phyloP scores from a whole-genome alignment of 2,113 vertebrate species.

The Takifugu flavidus region DNA sequence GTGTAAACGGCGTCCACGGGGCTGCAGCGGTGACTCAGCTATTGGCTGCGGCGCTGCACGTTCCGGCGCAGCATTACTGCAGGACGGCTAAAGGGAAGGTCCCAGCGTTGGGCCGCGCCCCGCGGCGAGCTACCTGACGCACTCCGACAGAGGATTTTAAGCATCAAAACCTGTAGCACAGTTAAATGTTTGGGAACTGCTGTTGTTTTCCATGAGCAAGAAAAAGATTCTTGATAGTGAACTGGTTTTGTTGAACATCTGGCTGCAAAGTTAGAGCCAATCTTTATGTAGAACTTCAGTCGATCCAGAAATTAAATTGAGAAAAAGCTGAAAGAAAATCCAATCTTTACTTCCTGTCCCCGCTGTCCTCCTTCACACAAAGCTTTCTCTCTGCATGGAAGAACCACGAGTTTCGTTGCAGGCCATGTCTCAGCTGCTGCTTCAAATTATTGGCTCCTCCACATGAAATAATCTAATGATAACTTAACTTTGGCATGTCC shows the following conservation, averaged over 20 bases:
- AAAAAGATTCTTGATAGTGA: too few species aligned
- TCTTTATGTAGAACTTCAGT: too few species aligned
- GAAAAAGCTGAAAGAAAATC: not conserved
- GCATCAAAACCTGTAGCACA: not conserved
- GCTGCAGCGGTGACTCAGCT: slow-evolving; percentile 54
- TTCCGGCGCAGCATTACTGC: slow-evolving; percentile 5
- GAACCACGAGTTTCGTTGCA: too few species aligned
- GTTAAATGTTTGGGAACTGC: slow-evolving; percentile 11
- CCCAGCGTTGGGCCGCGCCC: not conserved
- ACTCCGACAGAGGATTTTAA: slow-evolving; percentile 3
- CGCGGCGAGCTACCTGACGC: not conserved
- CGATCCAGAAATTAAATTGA: not conserved
- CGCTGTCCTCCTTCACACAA: too few species aligned
- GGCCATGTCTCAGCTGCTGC: too few species aligned
- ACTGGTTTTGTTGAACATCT: too few species aligned
- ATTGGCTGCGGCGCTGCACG: slow-evolving; percentile 20
- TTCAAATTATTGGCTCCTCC: too few species aligned
- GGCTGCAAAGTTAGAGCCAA: too few species aligned
- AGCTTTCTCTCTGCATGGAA: too few species aligned
- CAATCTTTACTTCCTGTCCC: not conserved
- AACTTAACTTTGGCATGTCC: too few species aligned
- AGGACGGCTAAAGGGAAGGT: slow-evolving; percentile 7
- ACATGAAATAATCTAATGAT: too few species aligned
- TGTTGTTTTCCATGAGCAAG: not conserved
- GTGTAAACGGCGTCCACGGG: slow-evolving; percentile 18